Evolutionary conservation across 2,888 invertebrate genomes (phyloP).

Genomic region (Mantis religiosa): DNA sequence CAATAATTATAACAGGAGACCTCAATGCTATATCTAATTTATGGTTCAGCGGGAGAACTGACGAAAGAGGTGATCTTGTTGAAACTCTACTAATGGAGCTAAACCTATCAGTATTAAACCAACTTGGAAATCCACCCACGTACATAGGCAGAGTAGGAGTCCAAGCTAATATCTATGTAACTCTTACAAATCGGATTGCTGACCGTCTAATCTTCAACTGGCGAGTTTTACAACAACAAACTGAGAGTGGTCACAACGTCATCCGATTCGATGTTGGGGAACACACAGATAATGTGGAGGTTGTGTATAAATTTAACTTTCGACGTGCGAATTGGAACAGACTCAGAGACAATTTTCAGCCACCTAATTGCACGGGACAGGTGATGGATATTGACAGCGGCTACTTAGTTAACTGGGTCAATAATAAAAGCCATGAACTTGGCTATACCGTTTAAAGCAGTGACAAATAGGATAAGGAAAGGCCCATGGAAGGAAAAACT

Average conservation of each 20-base stretch:
- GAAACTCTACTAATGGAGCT: not conserved
- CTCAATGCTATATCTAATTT: not conserved
- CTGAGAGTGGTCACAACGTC: not conserved
- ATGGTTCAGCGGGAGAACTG: not conserved
- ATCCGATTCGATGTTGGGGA: not conserved
- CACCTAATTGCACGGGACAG: not conserved
- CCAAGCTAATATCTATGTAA: not conserved
- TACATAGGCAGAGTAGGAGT: too few species aligned
- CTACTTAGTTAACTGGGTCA: not conserved
- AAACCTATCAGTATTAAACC: not conserved
- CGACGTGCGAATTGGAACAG: not conserved
- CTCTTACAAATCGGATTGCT: not conserved
- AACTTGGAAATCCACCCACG: not conserved
- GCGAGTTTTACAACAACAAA: too few species aligned
- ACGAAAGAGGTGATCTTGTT: not conserved
- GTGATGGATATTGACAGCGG: not conserved
- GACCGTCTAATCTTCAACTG: not conserved
- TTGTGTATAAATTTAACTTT: not conserved
- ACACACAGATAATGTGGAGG: not conserved
- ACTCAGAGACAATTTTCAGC: not conserved
- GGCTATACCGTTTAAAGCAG: not conserved
- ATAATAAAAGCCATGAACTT: not conserved
- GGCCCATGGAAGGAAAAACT: not conserved
- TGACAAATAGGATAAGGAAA: not conserved
- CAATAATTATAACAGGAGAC: too few species aligned